Evolutionary conservation across 2,888 invertebrate species (phyloP).

Genomic region (Pedicia rivosa): DNA sequence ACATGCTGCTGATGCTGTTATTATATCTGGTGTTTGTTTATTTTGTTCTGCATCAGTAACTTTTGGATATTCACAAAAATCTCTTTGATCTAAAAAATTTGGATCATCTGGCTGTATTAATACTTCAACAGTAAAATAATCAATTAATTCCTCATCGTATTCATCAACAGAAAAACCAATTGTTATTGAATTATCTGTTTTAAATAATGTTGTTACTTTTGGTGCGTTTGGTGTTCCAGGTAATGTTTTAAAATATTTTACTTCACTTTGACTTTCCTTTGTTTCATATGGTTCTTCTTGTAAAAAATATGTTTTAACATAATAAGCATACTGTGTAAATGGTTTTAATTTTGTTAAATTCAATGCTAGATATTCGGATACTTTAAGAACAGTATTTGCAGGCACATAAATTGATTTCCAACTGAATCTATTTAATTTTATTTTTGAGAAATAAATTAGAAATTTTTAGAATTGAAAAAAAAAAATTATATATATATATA

Average conservation of each 20-base stretch:
- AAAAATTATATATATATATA: not conserved
- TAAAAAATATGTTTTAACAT: conserved; percentile 48
- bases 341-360: conserved; percentile 37
- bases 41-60: too few species aligned
- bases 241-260: conserved; percentile 46
- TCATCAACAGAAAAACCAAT: conserved; percentile 44
- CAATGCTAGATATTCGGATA: conserved; percentile 19
- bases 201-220: conserved; percentile 17
- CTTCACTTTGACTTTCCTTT: conserved; percentile 36
- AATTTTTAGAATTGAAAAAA: not conserved
- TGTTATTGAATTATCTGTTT: conserved; percentile 24
- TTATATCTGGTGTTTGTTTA: too few species aligned
- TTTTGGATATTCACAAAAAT: conserved; percentile 34
- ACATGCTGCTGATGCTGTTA: too few species aligned
- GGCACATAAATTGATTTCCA: not conserved
- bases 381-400: conserved; percentile 4
- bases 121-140: conserved; percentile 24
- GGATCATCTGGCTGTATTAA: conserved; percentile 23
- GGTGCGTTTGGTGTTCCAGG: conserved; percentile 36
- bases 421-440: not conserved
- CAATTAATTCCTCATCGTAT: conserved; percentile 22
- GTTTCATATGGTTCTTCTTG: conserved; percentile 18
- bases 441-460: not conserved
- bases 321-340: conserved; percentile 54
- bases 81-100: conserved; percentile 30